These are phyloP conservation scores for Daktulosphaira vitifoliae DNA, from an alignment of 1,140 invertebrate species.

Conservation along the genomic window DNA sequence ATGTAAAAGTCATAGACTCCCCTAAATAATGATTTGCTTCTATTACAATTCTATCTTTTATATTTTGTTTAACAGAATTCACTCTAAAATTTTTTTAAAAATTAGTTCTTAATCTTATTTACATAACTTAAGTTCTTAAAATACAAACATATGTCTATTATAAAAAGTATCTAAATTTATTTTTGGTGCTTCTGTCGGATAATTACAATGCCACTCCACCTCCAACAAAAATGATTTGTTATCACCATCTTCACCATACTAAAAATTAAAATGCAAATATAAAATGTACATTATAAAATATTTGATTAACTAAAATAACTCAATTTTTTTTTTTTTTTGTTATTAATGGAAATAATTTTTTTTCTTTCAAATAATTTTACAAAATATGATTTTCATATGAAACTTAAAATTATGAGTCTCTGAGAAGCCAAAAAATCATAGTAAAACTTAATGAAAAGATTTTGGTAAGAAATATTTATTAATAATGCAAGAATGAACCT, in stretches of 20 bases:
- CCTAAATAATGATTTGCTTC: constrained; percentile 75
- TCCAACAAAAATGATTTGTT: constrained; percentile 78
- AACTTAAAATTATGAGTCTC: too few species aligned
- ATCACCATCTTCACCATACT: constrained; percentile 77
- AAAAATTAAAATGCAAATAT: constrained; percentile 33
- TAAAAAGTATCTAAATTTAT: constrained; percentile 88
- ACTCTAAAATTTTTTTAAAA: constrained; percentile 52
- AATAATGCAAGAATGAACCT: too few species aligned
- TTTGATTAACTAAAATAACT: background rate
- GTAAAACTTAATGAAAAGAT: too few species aligned
- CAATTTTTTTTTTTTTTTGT: too few species aligned
- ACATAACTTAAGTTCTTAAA: background rate
- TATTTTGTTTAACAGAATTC: constrained; percentile 57
- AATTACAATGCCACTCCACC: constrained; percentile 73
- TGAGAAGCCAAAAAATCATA: too few species aligned
- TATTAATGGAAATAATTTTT: background rate
- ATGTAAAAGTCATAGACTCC: constrained; percentile 85
- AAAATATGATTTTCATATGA: constrained; percentile 6
- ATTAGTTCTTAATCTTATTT: too few species aligned
- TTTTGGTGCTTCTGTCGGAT: constrained; percentile 70
- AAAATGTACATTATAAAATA: constrained; percentile 17
- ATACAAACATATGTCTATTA: constrained; percentile 72
- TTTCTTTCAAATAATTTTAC: background rate
- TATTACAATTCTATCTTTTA: constrained; percentile 62
- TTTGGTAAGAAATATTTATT: too few species aligned